phyloP scores from a whole-genome alignment of 2,797 vertebrate genomes.

The Falco cherrug region DNA sequence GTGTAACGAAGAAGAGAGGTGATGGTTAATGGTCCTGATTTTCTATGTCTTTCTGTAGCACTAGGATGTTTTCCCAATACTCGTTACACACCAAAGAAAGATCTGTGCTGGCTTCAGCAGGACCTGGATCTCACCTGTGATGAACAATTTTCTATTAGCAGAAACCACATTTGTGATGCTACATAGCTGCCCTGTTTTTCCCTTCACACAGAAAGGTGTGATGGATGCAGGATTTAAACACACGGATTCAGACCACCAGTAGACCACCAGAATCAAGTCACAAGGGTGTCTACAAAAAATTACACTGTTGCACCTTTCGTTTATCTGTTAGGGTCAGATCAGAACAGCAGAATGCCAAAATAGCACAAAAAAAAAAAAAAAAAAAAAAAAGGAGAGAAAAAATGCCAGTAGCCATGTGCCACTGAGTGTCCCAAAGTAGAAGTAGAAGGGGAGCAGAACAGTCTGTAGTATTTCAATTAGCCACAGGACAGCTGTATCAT shows the following conservation, averaged over 20 bases:
- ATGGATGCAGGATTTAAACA: neutral
- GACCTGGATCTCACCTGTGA: neutral
- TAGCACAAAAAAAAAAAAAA: neutral
- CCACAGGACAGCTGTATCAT: constrained; percentile 57
- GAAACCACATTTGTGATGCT: accelerated
- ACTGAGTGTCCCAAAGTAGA: constrained; percentile 41
- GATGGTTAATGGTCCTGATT: accelerated
- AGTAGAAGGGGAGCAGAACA: constrained; percentile 60
- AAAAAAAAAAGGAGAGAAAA: too few relatives aligned
- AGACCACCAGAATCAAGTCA: neutral
- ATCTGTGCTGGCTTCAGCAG: neutral
- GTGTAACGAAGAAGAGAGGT: neutral
- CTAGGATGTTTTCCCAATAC: neutral
- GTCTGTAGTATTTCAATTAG: constrained; percentile 22
- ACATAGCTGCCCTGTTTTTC: neutral
- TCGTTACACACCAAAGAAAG: neutral
- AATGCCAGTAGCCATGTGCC: neutral
- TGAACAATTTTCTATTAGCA: neutral
- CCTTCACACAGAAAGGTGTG: neutral
- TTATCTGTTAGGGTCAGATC: neutral
- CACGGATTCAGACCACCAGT: accelerated
- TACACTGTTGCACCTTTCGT: neutral
- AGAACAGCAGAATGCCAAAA: neutral
- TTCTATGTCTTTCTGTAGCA: neutral
- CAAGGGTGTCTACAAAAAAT: neutral